These are phyloP conservation scores for Odocoileus hemionus DNA, from an alignment of 2,113 vertebrate genomes.

Conservation along the genomic window DNA sequence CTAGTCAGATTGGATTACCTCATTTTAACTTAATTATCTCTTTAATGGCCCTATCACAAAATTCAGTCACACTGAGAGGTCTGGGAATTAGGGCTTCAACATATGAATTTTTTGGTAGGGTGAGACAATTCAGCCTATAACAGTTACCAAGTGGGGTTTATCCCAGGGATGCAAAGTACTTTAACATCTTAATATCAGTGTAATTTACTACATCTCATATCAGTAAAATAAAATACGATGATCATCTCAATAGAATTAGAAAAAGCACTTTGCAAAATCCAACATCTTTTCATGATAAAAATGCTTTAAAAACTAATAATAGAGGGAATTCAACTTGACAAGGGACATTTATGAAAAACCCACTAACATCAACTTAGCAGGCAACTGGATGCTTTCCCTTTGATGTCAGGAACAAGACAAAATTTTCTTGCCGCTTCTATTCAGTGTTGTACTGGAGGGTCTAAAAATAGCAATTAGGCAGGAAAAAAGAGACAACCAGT, in stretches of 20 bases:
- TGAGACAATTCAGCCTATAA: neutral
- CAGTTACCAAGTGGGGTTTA: neutral
- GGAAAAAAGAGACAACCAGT: neutral
- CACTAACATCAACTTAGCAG: neutral
- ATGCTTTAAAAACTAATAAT: neutral
- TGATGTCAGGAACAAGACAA: neutral
- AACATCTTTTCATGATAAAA: neutral
- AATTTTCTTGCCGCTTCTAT: neutral
- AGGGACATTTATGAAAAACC: neutral
- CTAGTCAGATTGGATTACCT: neutral
- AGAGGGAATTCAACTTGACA: neutral
- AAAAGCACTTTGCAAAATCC: neutral
- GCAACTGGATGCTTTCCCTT: neutral
- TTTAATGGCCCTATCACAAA: neutral
- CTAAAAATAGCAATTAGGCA: neutral
- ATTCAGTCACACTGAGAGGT: neutral
- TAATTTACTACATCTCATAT: neutral
- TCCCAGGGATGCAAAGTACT: neutral
- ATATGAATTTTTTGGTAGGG: neutral
- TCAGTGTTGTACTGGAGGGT: neutral
- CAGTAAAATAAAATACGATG: neutral
- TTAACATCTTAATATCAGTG: neutral
- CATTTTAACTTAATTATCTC: neutral
- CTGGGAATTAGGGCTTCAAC: neutral
- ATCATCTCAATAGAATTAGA: neutral